Evolutionary conservation across 2,888 invertebrate species (phyloP), one percentile per base, ranked within the genome.

Genomic region (Caenorhabditis sp.): DNA sequence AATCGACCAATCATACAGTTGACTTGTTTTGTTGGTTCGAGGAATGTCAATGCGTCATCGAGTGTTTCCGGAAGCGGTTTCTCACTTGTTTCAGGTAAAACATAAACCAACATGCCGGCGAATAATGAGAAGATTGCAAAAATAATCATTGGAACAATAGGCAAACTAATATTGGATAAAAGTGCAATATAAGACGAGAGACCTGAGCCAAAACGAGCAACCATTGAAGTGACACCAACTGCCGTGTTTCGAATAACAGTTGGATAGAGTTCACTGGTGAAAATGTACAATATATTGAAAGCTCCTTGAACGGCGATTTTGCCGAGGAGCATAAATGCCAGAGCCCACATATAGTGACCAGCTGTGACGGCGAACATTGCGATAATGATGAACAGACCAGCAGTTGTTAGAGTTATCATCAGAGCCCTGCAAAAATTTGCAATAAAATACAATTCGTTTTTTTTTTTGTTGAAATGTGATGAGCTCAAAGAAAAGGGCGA

Each of bases 241-340:
- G 85, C 86, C 24, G 81, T 81, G 69, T 87, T 87, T 1, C 87
- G 78, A 36, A 88, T 82, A 8, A 88, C 84, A 12, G 87, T 87
- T 24, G 87, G 87, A 65, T 88, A 88, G 51, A 87, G 70, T 69
- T 87, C 87, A 37, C 79, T 79, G 14, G 88, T 87, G 81, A 86
- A 87, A 58, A 87, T 87, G 82, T 87, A 87, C 57, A 87, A 80
- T 55, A 88, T 87, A 75, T 86, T 86, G 80, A 87, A 88, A 36
- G 86, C 88, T 43, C 82, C 79, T 80, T 88, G 88, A 54, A 87
- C 85, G 59, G 80, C 87, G 19, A 83, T 82, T 73, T 88, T 88
- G 27, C 86, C 87, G 23, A 85, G 65, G 59, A 88, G 71, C 83
- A 88, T 83, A 63, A 85, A 83, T 12, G 78, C 66, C 36, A 88